Base-by-base conservation (phyloP, 2,113 vertebrate genomes). In the Himantopus leucocephalus region DNA sequence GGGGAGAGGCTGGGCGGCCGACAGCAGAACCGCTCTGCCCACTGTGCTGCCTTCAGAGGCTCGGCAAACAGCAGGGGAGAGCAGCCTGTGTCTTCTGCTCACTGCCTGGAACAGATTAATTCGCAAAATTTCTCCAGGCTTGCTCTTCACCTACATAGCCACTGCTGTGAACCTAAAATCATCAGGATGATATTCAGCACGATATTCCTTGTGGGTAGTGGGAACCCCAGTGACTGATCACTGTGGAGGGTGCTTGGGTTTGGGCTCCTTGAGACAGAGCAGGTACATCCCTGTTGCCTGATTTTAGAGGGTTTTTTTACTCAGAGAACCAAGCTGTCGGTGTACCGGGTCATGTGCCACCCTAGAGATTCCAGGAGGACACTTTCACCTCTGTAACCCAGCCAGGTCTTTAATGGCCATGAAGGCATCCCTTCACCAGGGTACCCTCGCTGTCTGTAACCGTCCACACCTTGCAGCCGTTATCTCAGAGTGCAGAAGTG, bases 51-150 rank as follows among this genome's bases (percentile, higher is more conserved):
- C 64, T 81, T 87, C 50, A 83, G 74, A 90, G 50, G 53, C 48
- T 74, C 72, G 79, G 64, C 41, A 55, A 45, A 60, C 71, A 80
- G 67, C 83, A 72, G 82, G 73, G 78, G 71, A 95, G 89, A 88
- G 45, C 76, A 94, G 52, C 48, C 66, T 60, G 2, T 21, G 73
- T 45, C 88, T 95, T 70, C 92, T 91, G 87, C 74, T 76, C 78
- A 56, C 55, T 82, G 70, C 48, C 90, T 92, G 87, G 73, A 95
- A 96, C 53, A 63, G 81, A 94, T 91, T 89, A 86, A 84, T 89
- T 93, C 92, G 60, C 78, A 84, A 37, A 20, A 90, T 76, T 71
- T 85, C 89, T 86, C 55, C 59, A 64, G 80, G 89, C 67, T 91
- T 74, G 17, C 58, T 27, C 34, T 90, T 93, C 22, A 74, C 78